These are phyloP conservation scores for Choreutis nemorana DNA, from an alignment of 2,888 invertebrate species.

Conservation along the genomic window DNA sequence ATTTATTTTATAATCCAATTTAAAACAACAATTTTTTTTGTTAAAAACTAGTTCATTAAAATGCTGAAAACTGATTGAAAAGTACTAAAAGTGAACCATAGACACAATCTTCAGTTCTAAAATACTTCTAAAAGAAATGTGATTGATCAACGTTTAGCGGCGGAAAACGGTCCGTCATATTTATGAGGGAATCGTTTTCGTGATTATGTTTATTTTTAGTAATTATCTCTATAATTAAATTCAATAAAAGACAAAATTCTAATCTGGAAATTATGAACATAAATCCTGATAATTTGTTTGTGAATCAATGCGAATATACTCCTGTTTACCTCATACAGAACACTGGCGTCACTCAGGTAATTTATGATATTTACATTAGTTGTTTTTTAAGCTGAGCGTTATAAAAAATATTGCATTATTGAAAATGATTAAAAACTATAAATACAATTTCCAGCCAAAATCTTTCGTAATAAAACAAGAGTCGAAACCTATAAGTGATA, in stretches of 20 bases:
- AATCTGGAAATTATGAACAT: slow-evolving; percentile 37
- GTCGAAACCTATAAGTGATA: slow-evolving; percentile 40
- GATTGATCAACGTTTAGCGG: slow-evolving; percentile 4
- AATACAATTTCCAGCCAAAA: slow-evolving; percentile 41
- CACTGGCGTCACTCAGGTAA: slow-evolving; percentile 49
- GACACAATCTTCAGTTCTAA: slow-evolving; percentile 4
- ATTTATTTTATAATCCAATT: too few relatives aligned
- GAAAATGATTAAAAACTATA: too few relatives aligned
- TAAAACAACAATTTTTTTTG: too few relatives aligned
- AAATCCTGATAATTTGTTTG: slow-evolving; percentile 37
- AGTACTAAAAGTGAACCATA: slow-evolving; percentile 2
- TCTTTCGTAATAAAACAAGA: slow-evolving; percentile 35
- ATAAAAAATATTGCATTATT: slow-evolving; percentile 11
- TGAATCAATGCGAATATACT: slow-evolving; percentile 52
- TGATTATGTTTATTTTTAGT: too few relatives aligned
- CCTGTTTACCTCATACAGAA: slow-evolving; percentile 53
- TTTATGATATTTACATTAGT: slow-evolving; percentile 14
- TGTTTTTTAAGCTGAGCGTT: slow-evolving; percentile 8
- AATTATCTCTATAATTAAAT: too few relatives aligned
- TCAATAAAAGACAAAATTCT: too few relatives aligned
- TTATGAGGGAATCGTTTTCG: too few relatives aligned
- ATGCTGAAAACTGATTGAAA: slow-evolving; percentile 1
- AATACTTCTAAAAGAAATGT: background rate
- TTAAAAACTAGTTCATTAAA: background rate
- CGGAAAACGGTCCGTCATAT: too few relatives aligned